phyloP scores from a whole-genome alignment of 1,140 invertebrate genomes.

The Brachionus paranguensis region DNA sequence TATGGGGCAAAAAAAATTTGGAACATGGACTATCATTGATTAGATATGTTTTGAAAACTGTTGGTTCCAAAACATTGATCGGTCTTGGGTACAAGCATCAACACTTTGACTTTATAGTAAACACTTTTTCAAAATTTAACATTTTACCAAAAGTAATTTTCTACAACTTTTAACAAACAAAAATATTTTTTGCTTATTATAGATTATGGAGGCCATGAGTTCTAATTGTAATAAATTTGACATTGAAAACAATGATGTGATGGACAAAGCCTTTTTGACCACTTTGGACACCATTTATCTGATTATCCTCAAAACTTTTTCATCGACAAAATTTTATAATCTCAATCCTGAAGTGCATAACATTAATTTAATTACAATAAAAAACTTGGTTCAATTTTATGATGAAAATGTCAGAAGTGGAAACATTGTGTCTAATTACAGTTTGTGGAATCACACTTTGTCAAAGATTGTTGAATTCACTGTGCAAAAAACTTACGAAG shows the following conservation, averaged over 20 bases:
- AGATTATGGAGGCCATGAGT: not conserved
- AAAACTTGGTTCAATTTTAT: not conserved
- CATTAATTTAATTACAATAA: not conserved
- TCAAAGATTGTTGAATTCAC: not conserved
- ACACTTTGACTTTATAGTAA: not conserved
- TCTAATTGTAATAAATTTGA: not conserved
- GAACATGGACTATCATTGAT: not conserved
- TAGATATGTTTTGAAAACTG: not conserved
- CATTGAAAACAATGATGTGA: not conserved
- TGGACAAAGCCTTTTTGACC: not conserved
- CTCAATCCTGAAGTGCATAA: not conserved
- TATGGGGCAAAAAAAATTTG: not conserved
- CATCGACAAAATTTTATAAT: not conserved
- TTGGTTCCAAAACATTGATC: not conserved
- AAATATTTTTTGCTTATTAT: not conserved
- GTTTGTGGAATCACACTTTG: not conserved
- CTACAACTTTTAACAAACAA: not conserved
- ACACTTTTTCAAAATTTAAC: not conserved
- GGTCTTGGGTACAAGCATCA: not conserved
- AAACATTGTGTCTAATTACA: not conserved
- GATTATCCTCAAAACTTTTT: not conserved
- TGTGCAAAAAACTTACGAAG: not conserved
- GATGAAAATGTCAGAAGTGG: not conserved
- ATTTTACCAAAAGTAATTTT: not conserved
- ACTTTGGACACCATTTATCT: not conserved